A percentile compares a stretch with the other conserved stretches of the same genome.
These are phyloP conservation scores for Pachyseris speciosa DNA, from an alignment of 64 coral and sea anemone genomes.

Conservation along the genomic window DNA sequence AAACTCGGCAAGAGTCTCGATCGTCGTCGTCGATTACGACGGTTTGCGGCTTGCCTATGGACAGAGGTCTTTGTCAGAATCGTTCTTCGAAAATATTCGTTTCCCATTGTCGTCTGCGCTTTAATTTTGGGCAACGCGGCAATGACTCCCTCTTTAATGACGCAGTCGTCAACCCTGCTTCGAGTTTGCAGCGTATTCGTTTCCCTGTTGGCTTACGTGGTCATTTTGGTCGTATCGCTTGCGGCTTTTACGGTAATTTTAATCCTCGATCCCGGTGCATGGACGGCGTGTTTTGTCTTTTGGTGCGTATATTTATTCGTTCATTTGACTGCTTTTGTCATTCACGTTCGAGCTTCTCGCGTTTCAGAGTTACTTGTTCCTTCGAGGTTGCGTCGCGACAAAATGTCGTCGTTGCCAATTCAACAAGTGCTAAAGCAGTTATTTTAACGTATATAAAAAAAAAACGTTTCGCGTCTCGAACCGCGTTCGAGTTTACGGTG, in stretches of 20 bases:
- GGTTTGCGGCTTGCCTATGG: neutral
- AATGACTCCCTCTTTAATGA: neutral
- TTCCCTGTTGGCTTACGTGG: neutral
- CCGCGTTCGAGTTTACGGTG: too few species aligned
- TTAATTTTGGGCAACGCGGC: neutral
- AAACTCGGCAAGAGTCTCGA: neutral
- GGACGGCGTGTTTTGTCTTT: neutral
- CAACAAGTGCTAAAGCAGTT: too few species aligned
- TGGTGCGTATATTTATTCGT: neutral
- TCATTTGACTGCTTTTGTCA: neutral
- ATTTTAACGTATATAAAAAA: too few species aligned
- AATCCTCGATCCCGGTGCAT: neutral
- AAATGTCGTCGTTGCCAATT: neutral
- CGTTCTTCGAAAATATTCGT: neutral
- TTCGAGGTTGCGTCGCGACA: neutral
- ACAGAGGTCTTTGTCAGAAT: neutral
- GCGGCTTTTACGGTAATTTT: neutral
- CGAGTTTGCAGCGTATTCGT: neutral
- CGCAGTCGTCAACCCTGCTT: neutral
- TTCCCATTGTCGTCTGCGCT: neutral
- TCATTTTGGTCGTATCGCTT: neutral
- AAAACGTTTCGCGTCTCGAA: too few species aligned
- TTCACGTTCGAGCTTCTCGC: neutral
- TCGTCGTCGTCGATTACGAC: neutral
- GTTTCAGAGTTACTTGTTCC: neutral